Conservation (phyloP, 1,140 invertebrate genomes). For the Agrilus planipennis region DNA sequence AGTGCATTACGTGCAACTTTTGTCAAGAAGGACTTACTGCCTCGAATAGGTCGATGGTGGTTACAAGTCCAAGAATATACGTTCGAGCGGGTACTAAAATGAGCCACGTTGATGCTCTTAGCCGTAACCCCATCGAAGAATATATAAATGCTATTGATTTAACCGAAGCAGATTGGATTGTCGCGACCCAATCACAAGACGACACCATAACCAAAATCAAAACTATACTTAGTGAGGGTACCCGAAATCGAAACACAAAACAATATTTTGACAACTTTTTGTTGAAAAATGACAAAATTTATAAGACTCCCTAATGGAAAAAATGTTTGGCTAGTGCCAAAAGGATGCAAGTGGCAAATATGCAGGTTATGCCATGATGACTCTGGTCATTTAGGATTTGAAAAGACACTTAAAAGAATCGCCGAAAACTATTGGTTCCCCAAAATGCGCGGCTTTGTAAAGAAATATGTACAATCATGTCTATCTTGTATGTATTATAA, state of each 20-base stretch:
- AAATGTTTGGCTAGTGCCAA: slow-evolving; percentile 2
- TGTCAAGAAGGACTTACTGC: slow-evolving; percentile 19
- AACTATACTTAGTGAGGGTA: too few species aligned
- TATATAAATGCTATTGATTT: slow-evolving; percentile 8
- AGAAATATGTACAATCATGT: slow-evolving; percentile 19
- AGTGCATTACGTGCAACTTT: slow-evolving; percentile 1
- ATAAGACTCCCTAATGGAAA: too few species aligned
- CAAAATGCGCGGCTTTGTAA: slow-evolving; percentile 18
- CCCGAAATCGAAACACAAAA: too few species aligned
- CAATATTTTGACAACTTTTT: too few species aligned
- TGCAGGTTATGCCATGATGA: neutral
- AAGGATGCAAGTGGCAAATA: neutral
- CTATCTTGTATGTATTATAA: slow-evolving; percentile 24
- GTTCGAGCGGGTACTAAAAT: too few species aligned
- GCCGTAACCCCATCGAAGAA: slow-evolving; percentile 3
- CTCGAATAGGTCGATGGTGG: slow-evolving; percentile 21
- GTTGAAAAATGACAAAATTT: too few species aligned
- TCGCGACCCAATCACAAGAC: too few species aligned
- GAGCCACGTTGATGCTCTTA: slow-evolving; percentile 6
- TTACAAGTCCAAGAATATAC: slow-evolving; percentile 25
- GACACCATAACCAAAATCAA: too few species aligned
- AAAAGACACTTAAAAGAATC: slow-evolving; percentile 20
- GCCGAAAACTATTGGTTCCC: slow-evolving; percentile 23
- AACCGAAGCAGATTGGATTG: slow-evolving; percentile 9
- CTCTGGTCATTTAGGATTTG: slow-evolving; percentile 1